Conservation (phyloP, 2,797 vertebrate species). For the Triplophysa yarkandensis region DNA sequence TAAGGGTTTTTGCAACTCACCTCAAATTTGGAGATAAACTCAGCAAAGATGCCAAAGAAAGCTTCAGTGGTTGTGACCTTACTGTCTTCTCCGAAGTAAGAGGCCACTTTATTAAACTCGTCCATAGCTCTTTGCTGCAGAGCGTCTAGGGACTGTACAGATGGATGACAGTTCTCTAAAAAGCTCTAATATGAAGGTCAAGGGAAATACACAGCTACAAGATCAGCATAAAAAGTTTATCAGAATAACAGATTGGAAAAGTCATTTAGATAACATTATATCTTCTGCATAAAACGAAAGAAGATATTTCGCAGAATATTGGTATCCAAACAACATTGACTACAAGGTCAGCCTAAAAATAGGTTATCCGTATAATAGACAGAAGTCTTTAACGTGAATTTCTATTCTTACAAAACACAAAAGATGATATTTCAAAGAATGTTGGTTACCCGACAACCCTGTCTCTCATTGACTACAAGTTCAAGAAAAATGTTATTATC, state of each 20-base stretch:
- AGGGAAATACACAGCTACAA: conserved; percentile 27
- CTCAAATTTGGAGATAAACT: conserved; percentile 97
- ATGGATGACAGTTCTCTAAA: conserved; percentile 91
- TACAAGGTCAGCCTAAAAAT: too few species aligned
- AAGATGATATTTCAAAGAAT: too few species aligned
- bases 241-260: neutral
- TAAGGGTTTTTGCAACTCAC: conserved; percentile 69
- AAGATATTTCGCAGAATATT: too few species aligned
- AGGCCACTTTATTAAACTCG: conserved; percentile 87
- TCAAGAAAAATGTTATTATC: too few species aligned
- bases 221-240: neutral
- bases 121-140: conserved; percentile 90
- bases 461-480: too few species aligned
- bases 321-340: too few species aligned
- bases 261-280: too few species aligned
- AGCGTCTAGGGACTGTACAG: conserved; percentile 86
- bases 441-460: too few species aligned
- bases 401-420: neutral
- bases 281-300: too few species aligned
- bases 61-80: conserved; percentile 87
- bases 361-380: too few species aligned
- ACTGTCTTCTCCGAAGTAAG: conserved; percentile 93
- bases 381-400: too few species aligned
- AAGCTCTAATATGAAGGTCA: conserved; percentile 79
- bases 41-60: conserved; percentile 95